Evolutionary conservation across 2,888 invertebrate genomes (phyloP), one percentile per base, ranked within the genome.

Genomic region (Cremastinae sp.): DNA sequence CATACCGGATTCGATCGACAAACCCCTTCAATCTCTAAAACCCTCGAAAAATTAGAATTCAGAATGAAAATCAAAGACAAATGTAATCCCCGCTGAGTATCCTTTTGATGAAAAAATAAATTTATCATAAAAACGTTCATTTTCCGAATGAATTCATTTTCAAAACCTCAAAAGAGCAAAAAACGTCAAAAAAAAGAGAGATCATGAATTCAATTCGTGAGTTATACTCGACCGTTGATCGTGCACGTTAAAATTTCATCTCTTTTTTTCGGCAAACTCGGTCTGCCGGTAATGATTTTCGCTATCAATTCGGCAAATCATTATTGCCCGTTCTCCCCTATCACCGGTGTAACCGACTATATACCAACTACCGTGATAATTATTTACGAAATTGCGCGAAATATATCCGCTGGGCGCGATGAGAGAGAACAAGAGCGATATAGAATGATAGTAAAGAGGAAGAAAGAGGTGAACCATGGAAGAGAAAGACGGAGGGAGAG

Each of bases 301-400:
- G 62, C 53, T 76, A 76, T 76, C 76, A 76, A 69, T 76, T 58
- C 65, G 37, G 53, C 73, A 56, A 73, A 77, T 74, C 73, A 61
- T 70, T 55, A 73, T 74, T 70, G 47, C 61, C 53, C 35, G 58
- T 9, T 45, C 47, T 22, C 47, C 35, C 47, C 39, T 59, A 41
- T 12, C 12, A n/a, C n/a, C n/a, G n/a, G n/a, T n/a, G n/a, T n/a
- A n/a, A n/a, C 43, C 22, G n/a, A 59, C 43, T 53, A 55, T 56
- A 75, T 78, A 66, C 73, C n/a, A 72, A 74, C 72, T 78, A 59
- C 28, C 74, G 75, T 74, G 74, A 80, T 80, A 80, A 80, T 80
- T 80, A 80, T 79, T 80, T 69, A 77, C 75, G 72, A 80, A 80
- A 80, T 80, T 75, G 75, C 75, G 64, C 71, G 55, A 74, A 78